Conservation (phyloP, 2,113 vertebrate species). For the Crotalus helleri region DNA sequence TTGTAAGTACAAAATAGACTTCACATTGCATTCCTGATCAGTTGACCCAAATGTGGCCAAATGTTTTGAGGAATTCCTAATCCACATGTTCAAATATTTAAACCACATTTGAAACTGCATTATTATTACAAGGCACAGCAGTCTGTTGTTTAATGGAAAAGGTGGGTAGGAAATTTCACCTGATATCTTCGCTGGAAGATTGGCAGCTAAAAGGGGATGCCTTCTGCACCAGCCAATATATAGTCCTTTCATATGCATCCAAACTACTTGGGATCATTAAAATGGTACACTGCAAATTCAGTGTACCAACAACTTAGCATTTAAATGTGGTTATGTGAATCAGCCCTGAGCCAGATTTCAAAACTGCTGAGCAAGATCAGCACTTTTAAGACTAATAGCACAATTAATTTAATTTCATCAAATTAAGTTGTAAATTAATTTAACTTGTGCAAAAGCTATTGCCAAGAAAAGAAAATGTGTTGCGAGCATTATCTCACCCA, state of each 20-base stretch:
- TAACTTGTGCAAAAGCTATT: neutral
- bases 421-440: neutral
- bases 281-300: neutral
- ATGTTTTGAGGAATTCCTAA: neutral
- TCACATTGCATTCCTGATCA: neutral
- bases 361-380: neutral
- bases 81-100: neutral
- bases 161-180: neutral
- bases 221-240: neutral
- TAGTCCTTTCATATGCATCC: neutral
- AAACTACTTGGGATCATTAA: neutral
- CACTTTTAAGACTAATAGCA: neutral
- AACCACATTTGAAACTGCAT: neutral
- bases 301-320: neutral
- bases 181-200: neutral
- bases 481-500: neutral
- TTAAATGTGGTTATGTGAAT: neutral
- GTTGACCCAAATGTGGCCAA: neutral
- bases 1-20: neutral
- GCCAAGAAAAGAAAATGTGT: neutral
- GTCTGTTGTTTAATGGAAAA: neutral
- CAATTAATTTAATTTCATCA: neutral
- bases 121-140: neutral
- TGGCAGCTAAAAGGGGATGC: neutral
- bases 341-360: constrained; percentile 5